Base-by-base conservation (phyloP, 1,140 invertebrate species). In the Microplitis demolitor region DNA sequence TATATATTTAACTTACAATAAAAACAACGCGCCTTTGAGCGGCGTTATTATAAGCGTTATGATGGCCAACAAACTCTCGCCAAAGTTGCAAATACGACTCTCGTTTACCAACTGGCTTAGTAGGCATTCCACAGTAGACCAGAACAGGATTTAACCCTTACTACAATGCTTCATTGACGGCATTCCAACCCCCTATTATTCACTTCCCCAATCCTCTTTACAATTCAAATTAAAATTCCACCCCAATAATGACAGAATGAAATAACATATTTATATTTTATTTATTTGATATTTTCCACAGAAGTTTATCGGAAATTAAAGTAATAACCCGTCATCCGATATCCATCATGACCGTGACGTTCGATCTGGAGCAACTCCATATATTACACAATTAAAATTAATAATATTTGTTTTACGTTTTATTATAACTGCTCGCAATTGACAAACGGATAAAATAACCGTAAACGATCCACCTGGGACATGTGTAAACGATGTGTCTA, bases 41-140 rank as follows among this genome's bases (percentile, higher is more conserved):
- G n/a, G 71, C 51, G 51, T 64, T 8, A 14, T 11, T 54, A 56
- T 39, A 33, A n/a, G 24, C 63, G 11, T 76, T 66, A 51, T 78
- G 73, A 33, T 75, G 76, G 14, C 66, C 74, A 11, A 76, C 66
- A 62, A 84, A 84, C 71, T 84, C 80, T 53, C 78, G 81, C 82
- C 82, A 84, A 72, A 82, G 78, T n/a, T 74, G 76, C 31, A 78
- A 66, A 75, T 83, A 80, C 54, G 77, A 79, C 35, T 74, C 62
- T 5, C 66, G 77, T 6, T 79, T 76, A 11, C 62, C 71, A 50
- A 69, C 74, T 77, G 78, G 54, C 71, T 54, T 16, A 33, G 14
- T n/a, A 51, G 31, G n/a, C 51, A 63, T 63, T 37, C 51, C 50
- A 24, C 24, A 14, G 50, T 14, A 9, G n/a, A 37, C 37, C 69